These are phyloP conservation scores for Fratercula arctica DNA, from an alignment of 2,797 vertebrate species.

Conservation along the genomic window DNA sequence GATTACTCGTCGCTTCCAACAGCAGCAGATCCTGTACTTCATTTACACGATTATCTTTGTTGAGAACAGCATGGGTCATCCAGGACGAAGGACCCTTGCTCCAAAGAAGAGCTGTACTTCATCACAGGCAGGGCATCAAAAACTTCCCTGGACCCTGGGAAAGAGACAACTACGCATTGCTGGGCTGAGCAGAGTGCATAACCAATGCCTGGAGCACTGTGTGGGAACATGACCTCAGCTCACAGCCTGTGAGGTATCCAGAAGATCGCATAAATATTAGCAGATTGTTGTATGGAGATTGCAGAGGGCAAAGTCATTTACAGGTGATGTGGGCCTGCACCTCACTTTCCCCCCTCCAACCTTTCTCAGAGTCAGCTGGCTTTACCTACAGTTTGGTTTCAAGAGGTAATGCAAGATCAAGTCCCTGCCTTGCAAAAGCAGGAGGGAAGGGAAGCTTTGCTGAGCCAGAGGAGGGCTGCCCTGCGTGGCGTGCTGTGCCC, in stretches of 20 bases:
- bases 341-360: background rate
- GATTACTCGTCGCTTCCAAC: conserved; percentile 42
- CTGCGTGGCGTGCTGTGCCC: background rate
- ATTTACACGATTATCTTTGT: conserved; percentile 58
- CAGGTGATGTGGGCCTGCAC: background rate
- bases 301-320: background rate
- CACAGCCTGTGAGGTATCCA: background rate
- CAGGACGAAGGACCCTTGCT: conserved; percentile 14
- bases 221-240: background rate
- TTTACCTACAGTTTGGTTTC: background rate
- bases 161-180: background rate
- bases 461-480: background rate
- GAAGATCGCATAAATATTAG: background rate
- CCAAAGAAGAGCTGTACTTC: background rate
- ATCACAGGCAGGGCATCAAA: background rate
- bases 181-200: background rate
- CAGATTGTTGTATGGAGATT: background rate
- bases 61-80: conserved; percentile 22
- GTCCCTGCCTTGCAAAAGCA: background rate
- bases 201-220: background rate
- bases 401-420: background rate
- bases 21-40: conserved; percentile 57
- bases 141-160: background rate
- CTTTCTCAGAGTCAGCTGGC: background rate
- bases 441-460: background rate